phyloP scores from a whole-genome alignment of 2,797 vertebrate genomes.

The Sebastes minor region DNA sequence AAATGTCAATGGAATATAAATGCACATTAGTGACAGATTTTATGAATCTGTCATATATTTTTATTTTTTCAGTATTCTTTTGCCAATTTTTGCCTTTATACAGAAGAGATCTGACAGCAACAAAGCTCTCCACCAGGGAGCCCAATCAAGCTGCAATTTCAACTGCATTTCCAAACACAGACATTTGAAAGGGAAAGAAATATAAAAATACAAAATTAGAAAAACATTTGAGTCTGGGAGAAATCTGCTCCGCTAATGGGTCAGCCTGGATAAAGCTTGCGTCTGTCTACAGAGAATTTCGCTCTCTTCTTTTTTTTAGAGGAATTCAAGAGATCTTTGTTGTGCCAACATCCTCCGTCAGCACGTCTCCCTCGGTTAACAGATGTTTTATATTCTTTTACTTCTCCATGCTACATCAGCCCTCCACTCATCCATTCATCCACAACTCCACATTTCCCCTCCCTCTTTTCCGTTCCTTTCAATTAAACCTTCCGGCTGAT shows the following conservation, averaged over 20 bases:
- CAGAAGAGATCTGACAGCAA: background rate
- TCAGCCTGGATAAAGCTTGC: background rate
- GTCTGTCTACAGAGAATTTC: background rate
- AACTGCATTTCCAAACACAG: background rate
- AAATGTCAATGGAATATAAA: background rate
- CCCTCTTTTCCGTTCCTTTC: slow-evolving; percentile 33
- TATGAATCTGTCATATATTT: background rate
- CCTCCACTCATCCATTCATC: slow-evolving; percentile 28
- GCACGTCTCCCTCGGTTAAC: slow-evolving; percentile 15
- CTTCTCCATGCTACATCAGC: slow-evolving; percentile 25
- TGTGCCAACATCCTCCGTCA: slow-evolving; percentile 4
- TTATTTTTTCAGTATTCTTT: background rate
- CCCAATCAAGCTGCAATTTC: background rate
- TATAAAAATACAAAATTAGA: background rate
- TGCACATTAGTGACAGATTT: background rate
- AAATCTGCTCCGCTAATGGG: background rate
- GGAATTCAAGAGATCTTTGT: background rate
- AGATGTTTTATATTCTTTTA: slow-evolving; percentile 29
- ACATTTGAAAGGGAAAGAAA: background rate
- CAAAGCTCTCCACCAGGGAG: background rate
- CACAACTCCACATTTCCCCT: slow-evolving; percentile 8
- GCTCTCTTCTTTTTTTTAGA: background rate
- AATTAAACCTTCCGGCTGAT: slow-evolving; percentile 58
- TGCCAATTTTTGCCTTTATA: background rate
- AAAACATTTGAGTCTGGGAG: background rate